Evolutionary conservation across 2,888 invertebrate species (phyloP), one percentile per base, ranked within the genome.

Genomic region (Diadromus collaris): DNA sequence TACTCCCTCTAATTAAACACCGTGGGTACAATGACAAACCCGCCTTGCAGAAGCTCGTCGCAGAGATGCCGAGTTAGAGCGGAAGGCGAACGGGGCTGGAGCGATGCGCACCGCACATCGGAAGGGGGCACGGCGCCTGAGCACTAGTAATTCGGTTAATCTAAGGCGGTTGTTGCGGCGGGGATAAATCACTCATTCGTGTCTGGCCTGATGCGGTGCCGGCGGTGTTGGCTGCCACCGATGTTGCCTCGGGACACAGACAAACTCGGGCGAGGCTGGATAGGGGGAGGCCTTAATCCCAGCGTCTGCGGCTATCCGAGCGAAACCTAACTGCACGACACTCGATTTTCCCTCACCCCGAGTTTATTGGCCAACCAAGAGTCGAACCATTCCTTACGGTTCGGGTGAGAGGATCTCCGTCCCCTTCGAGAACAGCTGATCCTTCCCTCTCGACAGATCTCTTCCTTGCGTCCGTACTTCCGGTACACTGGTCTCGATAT

Each of bases 1-100:
- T 88, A 87, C 84, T 84, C 84, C 85, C 87, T 88, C 87, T 89
- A 88, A 89, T 89, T 89, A 89, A 89, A 89, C 89, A 89, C 87
- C 83, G 83, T 85, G 83, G 85, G 86, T 84, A 88, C 87, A 88
- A 88, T 89, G 89, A 89, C 88, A 88, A 89, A 88, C 87, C 86
- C 85, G 82, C 84, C 85, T 86, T 83, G 87, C 85, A 88, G 84
- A 74, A 79, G 73, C 75, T 75, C 48, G 51, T 46, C 44, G 27
- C 64, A 64, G 64, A 71, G 68, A 69, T 48, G 72, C 64, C 54
- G 67, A 61, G 72, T 9, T 67, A 64, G 54, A 64, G 60, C 21
- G 44, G 27, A 27, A 24, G 27, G 56, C 38, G 61, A 34, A 24
- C n/a, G 63, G 19, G 56, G 32, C 38, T 38, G 38, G 51, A 10